A percentile compares a stretch with the other conserved stretches of the same genome.
Conservation (phyloP, 30 jellyfish, hydroid and myxozoan genomes). For the Aurelia aurita region DNA sequence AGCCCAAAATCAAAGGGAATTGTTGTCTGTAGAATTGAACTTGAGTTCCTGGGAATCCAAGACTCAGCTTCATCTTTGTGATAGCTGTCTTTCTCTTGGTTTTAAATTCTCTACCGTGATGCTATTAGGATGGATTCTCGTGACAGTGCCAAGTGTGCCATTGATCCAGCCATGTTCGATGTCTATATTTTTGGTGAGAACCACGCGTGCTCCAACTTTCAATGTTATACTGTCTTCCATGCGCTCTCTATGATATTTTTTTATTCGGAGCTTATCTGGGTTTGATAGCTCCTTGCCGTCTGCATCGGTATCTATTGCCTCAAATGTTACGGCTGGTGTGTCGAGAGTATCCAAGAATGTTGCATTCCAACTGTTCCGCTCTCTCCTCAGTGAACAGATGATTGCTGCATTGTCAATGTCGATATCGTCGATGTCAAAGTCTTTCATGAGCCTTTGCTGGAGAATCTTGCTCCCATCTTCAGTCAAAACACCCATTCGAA, state of each 20-base stretch:
- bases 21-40: not conserved
- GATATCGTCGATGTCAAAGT: not conserved
- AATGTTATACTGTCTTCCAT: not conserved
- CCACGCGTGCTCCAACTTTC: conserved; percentile 4
- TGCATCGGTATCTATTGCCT: not conserved
- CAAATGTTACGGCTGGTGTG: not conserved
- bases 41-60: conserved; percentile 2
- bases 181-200: not conserved
- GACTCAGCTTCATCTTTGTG: conserved; percentile 9
- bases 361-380: conserved; percentile 11
- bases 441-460: not conserved
- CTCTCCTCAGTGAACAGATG: conserved; percentile 9
- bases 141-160: conserved; percentile 14
- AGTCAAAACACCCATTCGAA: not conserved
- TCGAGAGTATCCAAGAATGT: not conserved
- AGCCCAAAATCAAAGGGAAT: conserved; percentile 25
- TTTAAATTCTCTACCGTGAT: conserved; percentile 2
- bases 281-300: not conserved
- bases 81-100: not conserved
- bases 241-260: conserved; percentile 5
- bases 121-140: not conserved
- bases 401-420: conserved; percentile 21
- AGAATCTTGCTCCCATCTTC: not conserved
- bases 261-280: not conserved
- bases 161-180: conserved; percentile 30